A percentile compares a stretch with the other conserved stretches of the same genome.
These are phyloP conservation scores for Ardeotis arabs DNA, from an alignment of 2,113 vertebrate species.

Conservation along the genomic window DNA sequence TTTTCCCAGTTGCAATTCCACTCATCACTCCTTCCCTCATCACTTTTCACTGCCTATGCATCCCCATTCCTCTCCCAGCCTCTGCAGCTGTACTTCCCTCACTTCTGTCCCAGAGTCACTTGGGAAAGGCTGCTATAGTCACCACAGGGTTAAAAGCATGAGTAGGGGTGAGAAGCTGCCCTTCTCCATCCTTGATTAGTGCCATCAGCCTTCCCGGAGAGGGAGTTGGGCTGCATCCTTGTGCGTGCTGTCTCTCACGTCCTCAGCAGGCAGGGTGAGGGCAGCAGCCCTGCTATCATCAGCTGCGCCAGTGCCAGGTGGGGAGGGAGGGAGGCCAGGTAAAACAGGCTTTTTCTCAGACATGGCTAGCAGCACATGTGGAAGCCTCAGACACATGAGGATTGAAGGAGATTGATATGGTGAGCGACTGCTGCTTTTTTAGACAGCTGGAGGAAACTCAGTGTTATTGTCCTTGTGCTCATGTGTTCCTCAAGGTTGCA, in stretches of 20 bases:
- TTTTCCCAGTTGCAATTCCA: neutral
- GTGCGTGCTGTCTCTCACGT: slow-evolving; percentile 45
- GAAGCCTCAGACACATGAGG: neutral
- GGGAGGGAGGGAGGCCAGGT: neutral
- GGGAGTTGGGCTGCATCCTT: neutral
- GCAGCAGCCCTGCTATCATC: neutral
- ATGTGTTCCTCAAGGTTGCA: neutral
- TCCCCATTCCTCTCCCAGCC: neutral
- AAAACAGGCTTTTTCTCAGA: neutral
- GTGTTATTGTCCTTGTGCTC: neutral
- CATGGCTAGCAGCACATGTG: neutral
- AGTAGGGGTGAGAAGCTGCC: neutral
- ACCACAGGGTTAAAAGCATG: neutral
- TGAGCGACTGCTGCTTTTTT: neutral
- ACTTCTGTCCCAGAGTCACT: neutral
- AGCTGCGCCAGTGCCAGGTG: neutral
- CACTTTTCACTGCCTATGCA: neutral
- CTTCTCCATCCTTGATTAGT: neutral
- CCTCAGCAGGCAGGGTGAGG: neutral
- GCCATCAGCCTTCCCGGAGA: neutral
- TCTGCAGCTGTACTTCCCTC: neutral
- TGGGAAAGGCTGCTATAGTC: neutral
- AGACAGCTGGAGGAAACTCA: neutral
- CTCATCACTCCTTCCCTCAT: neutral
- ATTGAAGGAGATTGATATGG: neutral